Percentiles rank a stretch among this genome's conserved stretches.
Conservation (phyloP, 2,797 vertebrate genomes). For the Poeciliopsis infans region DNA sequence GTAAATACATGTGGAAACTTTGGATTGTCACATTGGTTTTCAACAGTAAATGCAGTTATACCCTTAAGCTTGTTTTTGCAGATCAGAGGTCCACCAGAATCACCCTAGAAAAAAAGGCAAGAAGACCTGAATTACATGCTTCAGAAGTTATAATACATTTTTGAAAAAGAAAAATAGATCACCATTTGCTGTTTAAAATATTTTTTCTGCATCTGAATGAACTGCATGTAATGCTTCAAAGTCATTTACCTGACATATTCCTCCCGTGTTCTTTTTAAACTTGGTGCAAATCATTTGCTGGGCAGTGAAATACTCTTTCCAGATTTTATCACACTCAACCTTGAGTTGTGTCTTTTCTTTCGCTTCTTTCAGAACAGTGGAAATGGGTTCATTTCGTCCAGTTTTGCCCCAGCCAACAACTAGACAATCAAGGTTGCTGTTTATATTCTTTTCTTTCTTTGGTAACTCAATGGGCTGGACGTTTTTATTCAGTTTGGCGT, state of each 20-base stretch:
- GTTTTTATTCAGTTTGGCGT: constrained; percentile 55
- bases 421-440: constrained; percentile 37
- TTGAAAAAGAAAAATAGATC: background rate
- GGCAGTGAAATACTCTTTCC: background rate
- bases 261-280: constrained; percentile 46
- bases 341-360: constrained; percentile 32
- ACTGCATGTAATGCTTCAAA: background rate
- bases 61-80: constrained; percentile 63
- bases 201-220: background rate
- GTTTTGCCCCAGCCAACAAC: constrained; percentile 75
- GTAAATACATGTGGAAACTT: constrained; percentile 68
- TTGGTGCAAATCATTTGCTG: constrained; percentile 71
- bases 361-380: constrained; percentile 63
- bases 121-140: background rate
- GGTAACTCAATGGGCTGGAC: constrained; percentile 59
- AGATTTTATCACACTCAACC: constrained; percentile 26
- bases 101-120: constrained; percentile 65
- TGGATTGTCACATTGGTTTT: background rate
- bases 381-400: fast-evolving
- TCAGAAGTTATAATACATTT: background rate
- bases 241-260: constrained; percentile 69
- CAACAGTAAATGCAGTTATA: constrained; percentile 28
- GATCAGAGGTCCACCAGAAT: constrained; percentile 79
- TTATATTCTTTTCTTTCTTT: constrained; percentile 25
- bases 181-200: background rate